phyloP scores from a whole-genome alignment of 2,888 invertebrate species.

The Ophion costatus region DNA sequence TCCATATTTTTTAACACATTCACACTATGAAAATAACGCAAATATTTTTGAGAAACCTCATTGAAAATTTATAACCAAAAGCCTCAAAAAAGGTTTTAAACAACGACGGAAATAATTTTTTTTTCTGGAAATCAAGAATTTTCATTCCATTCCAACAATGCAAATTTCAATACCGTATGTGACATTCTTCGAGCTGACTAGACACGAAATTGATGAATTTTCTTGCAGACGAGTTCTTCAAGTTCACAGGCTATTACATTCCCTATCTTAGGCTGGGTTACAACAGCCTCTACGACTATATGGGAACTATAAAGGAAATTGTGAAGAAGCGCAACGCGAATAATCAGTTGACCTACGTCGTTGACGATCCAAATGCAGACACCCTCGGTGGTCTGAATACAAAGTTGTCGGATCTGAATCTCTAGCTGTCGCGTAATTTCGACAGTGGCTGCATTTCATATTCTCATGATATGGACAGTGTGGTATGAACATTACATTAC shows the following conservation, averaged over 20 bases:
- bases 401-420: conserved; percentile 18
- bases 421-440: neutral
- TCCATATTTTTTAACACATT: too few relatives aligned
- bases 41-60: too few relatives aligned
- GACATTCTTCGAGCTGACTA: neutral
- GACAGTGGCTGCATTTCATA: neutral
- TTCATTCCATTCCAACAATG: too few relatives aligned
- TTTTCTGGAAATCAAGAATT: too few relatives aligned
- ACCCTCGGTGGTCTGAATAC: conserved; percentile 31
- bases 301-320: conserved; percentile 60
- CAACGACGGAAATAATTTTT: neutral
- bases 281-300: conserved; percentile 55
- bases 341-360: conserved; percentile 54
- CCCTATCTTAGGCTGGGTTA: conserved; percentile 68
- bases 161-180: too few relatives aligned
- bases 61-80: too few relatives aligned
- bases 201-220: neutral
- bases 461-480: neutral
- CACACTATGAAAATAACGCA: too few relatives aligned
- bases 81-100: neutral
- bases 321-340: conserved; percentile 49
- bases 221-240: conserved; percentile 54
- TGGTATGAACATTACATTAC: too few relatives aligned
- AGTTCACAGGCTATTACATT: conserved; percentile 64
- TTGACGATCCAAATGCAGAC: conserved; percentile 56